These are phyloP conservation scores for Galerucella nymphaeae DNA, from an alignment of 2,888 invertebrate species.

Conservation along the genomic window DNA sequence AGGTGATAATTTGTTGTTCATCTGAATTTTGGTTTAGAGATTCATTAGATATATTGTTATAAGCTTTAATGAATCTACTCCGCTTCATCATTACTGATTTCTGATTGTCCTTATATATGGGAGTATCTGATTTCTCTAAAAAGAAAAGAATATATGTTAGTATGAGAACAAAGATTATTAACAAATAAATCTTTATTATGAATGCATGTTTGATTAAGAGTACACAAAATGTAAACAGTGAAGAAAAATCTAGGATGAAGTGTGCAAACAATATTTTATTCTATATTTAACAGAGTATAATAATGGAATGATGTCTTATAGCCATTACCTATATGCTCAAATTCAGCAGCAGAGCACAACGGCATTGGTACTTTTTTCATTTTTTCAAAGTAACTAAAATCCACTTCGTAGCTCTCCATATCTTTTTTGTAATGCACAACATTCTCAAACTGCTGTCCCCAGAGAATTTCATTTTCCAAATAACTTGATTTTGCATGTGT, in stretches of 20 bases:
- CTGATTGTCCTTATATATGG: neutral
- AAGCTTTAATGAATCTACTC: neutral
- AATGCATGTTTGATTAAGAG: too few species aligned
- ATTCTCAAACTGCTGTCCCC: constrained; percentile 88
- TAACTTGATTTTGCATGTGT: constrained; percentile 82
- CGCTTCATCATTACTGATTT: neutral
- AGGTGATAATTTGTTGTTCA: constrained; percentile 5
- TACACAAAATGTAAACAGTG: too few species aligned
- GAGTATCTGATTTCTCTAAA: neutral
- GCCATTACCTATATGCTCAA: constrained; percentile 14
- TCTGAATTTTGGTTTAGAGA: neutral
- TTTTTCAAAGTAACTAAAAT: constrained; percentile 88
- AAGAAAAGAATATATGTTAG: neutral
- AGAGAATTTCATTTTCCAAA: constrained; percentile 81
- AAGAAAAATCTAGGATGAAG: too few species aligned
- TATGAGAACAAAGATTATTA: neutral
- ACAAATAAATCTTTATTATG: neutral
- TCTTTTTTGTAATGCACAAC: constrained; percentile 80
- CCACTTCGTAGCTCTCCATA: constrained; percentile 81
- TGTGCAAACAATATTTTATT: too few species aligned
- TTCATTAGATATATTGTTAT: neutral
- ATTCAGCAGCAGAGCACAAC: constrained; percentile 81
- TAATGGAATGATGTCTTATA: neutral
- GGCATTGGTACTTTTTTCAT: constrained; percentile 88
- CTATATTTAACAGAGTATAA: neutral